Base-by-base conservation (phyloP, 2,888 invertebrate species). In the Diplazon laetatorius region DNA sequence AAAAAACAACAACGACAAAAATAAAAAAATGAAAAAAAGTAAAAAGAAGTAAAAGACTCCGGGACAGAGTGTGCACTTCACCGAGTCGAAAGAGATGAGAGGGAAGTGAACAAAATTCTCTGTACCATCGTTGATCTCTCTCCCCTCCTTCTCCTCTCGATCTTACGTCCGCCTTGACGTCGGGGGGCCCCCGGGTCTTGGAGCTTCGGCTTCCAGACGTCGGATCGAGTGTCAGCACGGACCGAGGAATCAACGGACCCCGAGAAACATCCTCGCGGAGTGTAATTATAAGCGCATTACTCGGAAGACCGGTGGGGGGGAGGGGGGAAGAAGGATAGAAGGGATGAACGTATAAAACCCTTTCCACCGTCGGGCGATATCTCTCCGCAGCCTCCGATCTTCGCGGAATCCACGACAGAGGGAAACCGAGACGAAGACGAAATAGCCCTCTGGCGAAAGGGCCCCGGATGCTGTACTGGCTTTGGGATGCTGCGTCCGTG, bases 241-340 rank as follows among this genome's bases (percentile, higher is more conserved):
- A 9, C 57, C 57, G 30, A 44, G 46, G n/a, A 25, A 71, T 20
- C 46, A 39, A 12, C 20, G 66, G 44, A 69, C 68, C 50, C n/a
- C 20, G 25, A 65, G 39, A 22, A 65, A 69, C 63, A 78, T 68
- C 66, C 84, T 62, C 76, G 82, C n/a, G 80, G 82, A 84, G 85
- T 84, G 84, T 87, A 88, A 88, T 88, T 87, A 88, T 86, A 85
- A 85, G 85, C 86, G 83, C 85, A 88, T 88, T 88, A 87, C 87
- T 86, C 83, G 83, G 82, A 81, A 75, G 68, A 82, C 78, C 65
- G 78, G n/a, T n/a, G n/a, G n/a, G n/a, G n/a, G n/a, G n/a, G n/a
- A n/a, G n/a, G n/a, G n/a, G n/a, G n/a, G n/a, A n/a, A n/a, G n/a
- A n/a, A n/a, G n/a, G n/a, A n/a, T n/a, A n/a, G n/a, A n/a, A n/a